phyloP scores from a whole-genome alignment of 2,888 invertebrate genomes.

The Notocelia uddmanniana region DNA sequence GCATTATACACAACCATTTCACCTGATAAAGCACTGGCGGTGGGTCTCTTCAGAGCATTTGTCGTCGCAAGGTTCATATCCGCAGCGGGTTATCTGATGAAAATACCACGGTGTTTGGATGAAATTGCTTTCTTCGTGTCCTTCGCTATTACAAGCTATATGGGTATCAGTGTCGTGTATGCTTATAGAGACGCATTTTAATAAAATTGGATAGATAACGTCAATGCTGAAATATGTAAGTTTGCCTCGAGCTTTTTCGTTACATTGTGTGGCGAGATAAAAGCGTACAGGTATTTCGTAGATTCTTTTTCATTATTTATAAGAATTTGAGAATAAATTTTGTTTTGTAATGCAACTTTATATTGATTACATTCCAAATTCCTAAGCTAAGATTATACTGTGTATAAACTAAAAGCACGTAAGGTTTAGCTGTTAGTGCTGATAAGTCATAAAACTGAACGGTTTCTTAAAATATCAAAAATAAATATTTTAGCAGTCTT shows the following conservation, averaged over 20 bases:
- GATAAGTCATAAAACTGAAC: too few species aligned
- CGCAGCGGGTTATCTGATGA: constrained; percentile 3
- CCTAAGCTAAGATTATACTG: too few species aligned
- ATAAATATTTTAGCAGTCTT: too few species aligned
- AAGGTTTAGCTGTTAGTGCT: too few species aligned
- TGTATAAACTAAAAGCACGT: too few species aligned
- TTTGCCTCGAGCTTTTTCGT: too few species aligned
- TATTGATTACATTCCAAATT: neutral
- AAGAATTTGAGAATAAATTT: neutral
- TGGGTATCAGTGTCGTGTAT: constrained; percentile 20
- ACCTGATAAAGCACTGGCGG: constrained; percentile 56
- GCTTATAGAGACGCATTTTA: constrained; percentile 9
- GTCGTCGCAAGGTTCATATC: constrained; percentile 6
- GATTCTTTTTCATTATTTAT: neutral
- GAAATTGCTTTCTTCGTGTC: constrained; percentile 27
- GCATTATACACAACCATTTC: constrained; percentile 58
- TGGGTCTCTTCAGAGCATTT: constrained; percentile 24
- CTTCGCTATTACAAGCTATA: constrained; percentile 24
- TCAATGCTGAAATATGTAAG: neutral
- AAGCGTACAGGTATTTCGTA: neutral
- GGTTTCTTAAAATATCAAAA: too few species aligned
- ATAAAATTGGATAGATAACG: neutral
- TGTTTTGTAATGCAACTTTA: neutral
- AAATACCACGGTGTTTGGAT: neutral
- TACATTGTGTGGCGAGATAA: neutral